Evolutionary conservation across 2,113 vertebrate genomes (phyloP).

Genomic region (Ceratotherium simum): DNA sequence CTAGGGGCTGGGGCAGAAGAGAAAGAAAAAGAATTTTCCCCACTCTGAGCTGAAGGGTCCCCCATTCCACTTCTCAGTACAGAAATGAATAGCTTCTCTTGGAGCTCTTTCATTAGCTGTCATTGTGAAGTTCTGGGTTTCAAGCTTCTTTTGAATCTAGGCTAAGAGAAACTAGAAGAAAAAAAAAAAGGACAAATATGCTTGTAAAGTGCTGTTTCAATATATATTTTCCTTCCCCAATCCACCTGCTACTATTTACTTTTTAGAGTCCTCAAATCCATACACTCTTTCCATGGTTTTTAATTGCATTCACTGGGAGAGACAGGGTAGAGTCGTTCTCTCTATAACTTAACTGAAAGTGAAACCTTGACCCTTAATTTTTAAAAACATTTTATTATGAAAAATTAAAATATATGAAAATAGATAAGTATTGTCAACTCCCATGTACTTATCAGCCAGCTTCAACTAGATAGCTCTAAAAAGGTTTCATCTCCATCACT

Average conservation of each 20-base stretch:
- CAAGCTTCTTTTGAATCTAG: not conserved
- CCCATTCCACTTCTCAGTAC: too few species aligned
- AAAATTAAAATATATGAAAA: not conserved
- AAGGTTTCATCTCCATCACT: too few species aligned
- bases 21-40: too few species aligned
- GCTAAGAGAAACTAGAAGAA: not conserved
- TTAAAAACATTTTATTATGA: not conserved
- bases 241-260: not conserved
- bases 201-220: not conserved
- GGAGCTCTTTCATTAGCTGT: not conserved
- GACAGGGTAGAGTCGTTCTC: not conserved
- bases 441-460: not conserved
- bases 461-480: not conserved
- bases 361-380: not conserved
- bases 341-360: not conserved
- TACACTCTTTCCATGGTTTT: not conserved
- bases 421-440: not conserved
- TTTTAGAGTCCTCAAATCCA: not conserved
- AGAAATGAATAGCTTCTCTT: too few species aligned
- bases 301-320: not conserved
- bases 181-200: not conserved
- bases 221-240: not conserved
- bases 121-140: not conserved
- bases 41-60: too few species aligned
- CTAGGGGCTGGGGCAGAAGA: too few species aligned